These are phyloP conservation scores for Austrolebias charrua DNA, from an alignment of 2,797 vertebrate species.

Conservation along the genomic window DNA sequence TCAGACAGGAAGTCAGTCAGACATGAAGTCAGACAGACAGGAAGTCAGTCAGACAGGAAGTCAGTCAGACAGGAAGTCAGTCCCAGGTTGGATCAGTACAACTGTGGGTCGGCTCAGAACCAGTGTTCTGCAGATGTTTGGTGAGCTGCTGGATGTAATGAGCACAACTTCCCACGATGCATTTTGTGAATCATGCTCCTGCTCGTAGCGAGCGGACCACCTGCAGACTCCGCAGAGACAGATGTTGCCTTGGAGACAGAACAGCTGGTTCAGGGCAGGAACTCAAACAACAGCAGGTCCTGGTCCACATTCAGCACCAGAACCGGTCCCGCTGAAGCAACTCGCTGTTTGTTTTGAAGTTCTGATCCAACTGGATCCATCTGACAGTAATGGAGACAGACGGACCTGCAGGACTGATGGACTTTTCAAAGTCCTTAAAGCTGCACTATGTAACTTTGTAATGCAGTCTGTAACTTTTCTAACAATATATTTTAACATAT, in stretches of 20 bases:
- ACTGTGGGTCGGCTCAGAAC: neutral
- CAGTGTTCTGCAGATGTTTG: conserved; percentile 11
- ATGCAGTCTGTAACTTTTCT: too few relatives aligned
- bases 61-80: neutral
- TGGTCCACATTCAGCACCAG: neutral
- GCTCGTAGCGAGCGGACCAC: conserved; percentile 53
- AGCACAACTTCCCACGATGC: conserved; percentile 65
- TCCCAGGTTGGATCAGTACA: neutral
- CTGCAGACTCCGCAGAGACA: conserved; percentile 46
- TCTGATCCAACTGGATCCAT: too few relatives aligned
- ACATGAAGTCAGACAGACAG: too few relatives aligned
- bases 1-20: too few relatives aligned
- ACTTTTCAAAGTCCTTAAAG: too few relatives aligned
- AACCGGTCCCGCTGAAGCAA: neutral
- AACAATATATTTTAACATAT: too few relatives aligned
- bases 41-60: too few relatives aligned
- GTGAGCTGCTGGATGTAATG: conserved; percentile 65
- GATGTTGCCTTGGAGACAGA: conserved; percentile 48
- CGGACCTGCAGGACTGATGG: too few relatives aligned
- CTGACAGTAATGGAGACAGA: too few relatives aligned
- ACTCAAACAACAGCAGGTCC: too few relatives aligned
- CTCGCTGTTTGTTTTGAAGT: too few relatives aligned
- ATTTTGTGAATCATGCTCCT: conserved; percentile 57
- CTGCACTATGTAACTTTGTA: too few relatives aligned
- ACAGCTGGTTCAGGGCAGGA: neutral